Percentiles rank a stretch among this genome's conserved stretches.
These are phyloP conservation scores for Habroteleia sp. DNA, from an alignment of 2,888 invertebrate species.

Conservation along the genomic window DNA sequence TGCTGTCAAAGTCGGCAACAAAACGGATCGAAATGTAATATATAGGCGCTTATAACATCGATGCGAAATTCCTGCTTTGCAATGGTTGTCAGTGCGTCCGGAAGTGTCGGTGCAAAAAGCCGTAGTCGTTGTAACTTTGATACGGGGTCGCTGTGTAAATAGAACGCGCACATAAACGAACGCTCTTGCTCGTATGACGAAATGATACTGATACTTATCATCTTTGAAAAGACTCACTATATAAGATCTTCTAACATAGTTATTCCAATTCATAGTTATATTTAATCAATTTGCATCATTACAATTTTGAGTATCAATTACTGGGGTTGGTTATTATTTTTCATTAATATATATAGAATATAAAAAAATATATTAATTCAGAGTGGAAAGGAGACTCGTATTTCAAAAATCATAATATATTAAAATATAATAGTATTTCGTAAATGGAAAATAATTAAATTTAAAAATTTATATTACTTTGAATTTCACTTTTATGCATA, in stretches of 20 bases:
- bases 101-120: slow-evolving; percentile 47
- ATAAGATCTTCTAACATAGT: neutral
- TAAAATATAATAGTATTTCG: too few species aligned
- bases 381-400: too few species aligned
- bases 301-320: slow-evolving; percentile 5
- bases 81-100: slow-evolving; percentile 39
- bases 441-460: too few species aligned
- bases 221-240: slow-evolving; percentile 16
- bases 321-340: too few species aligned
- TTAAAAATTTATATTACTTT: too few species aligned
- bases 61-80: slow-evolving; percentile 46
- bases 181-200: slow-evolving; percentile 4
- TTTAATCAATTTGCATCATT: slow-evolving; percentile 14
- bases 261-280: neutral
- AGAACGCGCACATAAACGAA: slow-evolving; percentile 35
- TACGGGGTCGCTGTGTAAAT: slow-evolving; percentile 40
- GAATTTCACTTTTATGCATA: too few species aligned
- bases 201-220: slow-evolving; percentile 25
- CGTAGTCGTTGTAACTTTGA: slow-evolving; percentile 11
- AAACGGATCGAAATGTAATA: slow-evolving; percentile 46
- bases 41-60: slow-evolving; percentile 31
- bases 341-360: too few species aligned
- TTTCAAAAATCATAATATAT: too few species aligned
- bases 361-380: too few species aligned
- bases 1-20: slow-evolving; percentile 40